Base-by-base conservation (phyloP, 1,140 invertebrate species). In the Drosophila parabipectinata region DNA sequence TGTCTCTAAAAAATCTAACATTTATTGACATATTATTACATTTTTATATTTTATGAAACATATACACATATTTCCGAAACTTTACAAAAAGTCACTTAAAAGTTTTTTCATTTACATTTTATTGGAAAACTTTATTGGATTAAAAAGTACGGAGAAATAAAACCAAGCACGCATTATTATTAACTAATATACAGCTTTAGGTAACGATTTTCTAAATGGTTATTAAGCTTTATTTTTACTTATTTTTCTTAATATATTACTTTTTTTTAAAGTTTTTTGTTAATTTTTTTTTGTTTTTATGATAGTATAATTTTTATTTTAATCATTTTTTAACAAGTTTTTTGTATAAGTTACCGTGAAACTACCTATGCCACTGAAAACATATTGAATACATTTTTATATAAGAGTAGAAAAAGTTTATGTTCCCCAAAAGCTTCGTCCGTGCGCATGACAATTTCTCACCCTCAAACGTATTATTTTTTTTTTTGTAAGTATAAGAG, bases 321-420 rank as follows among this genome's bases (percentile, higher is more conserved):
- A 57, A 24, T 41, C 26, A 63, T 30, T 52, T 52, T 26, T 18
- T 63, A 28, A 44, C 30, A 72, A 72, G 47, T 53, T 34, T 37
- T 53, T 63, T 45, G 34, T 56, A 53, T 71, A 77, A 57, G 57
- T 53, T 39, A 45, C 71, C 45, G 50, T 56, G 53, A 41, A 75
- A 50, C 61, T 59, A 59, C 72, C 58, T 75, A 54, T 75, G 54
- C 18, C 34, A 53, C 67, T 57, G 50, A 67, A 75, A 75, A 75
- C 44, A 75, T 53, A 63, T 72, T 45, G 75, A 63, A 78, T 78
- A 60, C 53, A 78, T 52, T 57, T 72, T 60, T 75, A 45, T 76
- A 56, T 76, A 76, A 75, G 67, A 80, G 67, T 28, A 30, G 30
- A 15, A 39, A 30, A 24, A 15, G 26, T 14, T 63, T 26, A 37